phyloP scores from a whole-genome alignment of 2,113 vertebrate genomes.

The Hippocampus zosterae region DNA sequence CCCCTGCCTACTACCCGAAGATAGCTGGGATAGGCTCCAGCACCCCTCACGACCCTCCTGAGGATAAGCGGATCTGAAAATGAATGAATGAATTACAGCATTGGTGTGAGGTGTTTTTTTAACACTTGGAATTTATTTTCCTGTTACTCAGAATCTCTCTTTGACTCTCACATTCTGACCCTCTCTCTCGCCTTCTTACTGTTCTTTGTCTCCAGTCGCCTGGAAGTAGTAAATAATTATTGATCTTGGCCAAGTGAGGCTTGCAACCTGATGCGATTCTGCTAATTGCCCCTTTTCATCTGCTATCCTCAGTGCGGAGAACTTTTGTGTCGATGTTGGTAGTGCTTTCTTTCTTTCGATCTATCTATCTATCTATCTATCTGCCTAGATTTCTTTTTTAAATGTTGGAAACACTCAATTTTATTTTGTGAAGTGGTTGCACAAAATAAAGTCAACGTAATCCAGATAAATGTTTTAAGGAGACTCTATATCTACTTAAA shows the following conservation, averaged over 20 bases:
- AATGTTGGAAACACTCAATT: no score
- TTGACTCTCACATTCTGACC: conserved; percentile 38
- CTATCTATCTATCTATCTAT: background rate
- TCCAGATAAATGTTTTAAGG: no score
- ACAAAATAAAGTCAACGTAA: no score
- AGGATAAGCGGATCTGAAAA: no score
- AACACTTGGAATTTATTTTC: conserved; percentile 56
- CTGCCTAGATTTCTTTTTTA: no score
- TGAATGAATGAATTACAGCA: conserved; percentile 13
- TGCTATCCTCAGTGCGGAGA: conserved; percentile 18
- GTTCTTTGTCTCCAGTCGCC: conserved; percentile 46
- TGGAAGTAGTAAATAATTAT: conserved; percentile 64
- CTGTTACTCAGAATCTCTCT: conserved; percentile 54
- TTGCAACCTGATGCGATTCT: conserved; percentile 41
- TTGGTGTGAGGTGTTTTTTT: conserved; percentile 32
- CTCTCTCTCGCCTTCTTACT: conserved; percentile 12
- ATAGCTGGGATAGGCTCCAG: no score
- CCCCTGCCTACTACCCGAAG: no score
- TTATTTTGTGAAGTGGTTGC: no score
- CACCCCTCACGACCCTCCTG: no score
- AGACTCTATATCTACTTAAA: no score
- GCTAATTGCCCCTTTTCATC: conserved; percentile 44
- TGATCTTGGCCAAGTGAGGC: conserved; percentile 51
- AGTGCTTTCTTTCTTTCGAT: background rate
- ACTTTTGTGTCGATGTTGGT: conserved; percentile 7